Evolutionary conservation across 1,140 invertebrate genomes (phyloP).

Genomic region (Megathymus violae): DNA sequence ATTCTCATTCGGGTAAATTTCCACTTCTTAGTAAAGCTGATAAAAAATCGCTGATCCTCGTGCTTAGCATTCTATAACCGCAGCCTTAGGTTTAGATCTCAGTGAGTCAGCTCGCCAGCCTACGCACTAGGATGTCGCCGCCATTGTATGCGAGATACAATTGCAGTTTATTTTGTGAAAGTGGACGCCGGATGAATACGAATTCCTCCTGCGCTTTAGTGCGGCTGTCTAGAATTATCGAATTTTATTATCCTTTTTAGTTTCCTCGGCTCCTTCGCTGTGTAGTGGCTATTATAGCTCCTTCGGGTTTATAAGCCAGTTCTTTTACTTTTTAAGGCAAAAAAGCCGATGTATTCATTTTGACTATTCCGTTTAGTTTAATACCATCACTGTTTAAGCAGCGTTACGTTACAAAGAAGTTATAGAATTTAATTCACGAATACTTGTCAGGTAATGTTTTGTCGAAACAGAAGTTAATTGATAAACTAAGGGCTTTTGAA

Average conservation of each 20-base stretch:
- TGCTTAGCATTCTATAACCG: not conserved
- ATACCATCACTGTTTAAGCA: too few relatives aligned
- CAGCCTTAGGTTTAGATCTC: conserved; percentile 21
- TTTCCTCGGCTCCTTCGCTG: conserved; percentile 8
- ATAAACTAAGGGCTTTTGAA: too few relatives aligned
- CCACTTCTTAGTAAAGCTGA: too few relatives aligned
- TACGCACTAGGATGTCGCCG: conserved; percentile 50
- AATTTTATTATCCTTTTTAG: conserved; percentile 35
- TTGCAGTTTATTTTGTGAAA: conserved; percentile 59
- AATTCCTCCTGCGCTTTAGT: conserved; percentile 40
- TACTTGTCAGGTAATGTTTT: too few relatives aligned
- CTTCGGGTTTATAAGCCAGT: conserved; percentile 22
- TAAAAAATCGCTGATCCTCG: not conserved
- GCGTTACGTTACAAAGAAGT: too few relatives aligned
- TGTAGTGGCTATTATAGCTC: conserved; percentile 25
- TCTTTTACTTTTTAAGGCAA: conserved; percentile 24
- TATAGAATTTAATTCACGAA: too few relatives aligned
- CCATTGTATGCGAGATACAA: conserved; percentile 60
- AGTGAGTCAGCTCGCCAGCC: conserved; percentile 52
- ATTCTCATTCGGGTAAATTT: too few relatives aligned
- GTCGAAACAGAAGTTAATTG: too few relatives aligned
- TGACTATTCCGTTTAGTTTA: too few relatives aligned
- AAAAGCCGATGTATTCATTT: too few relatives aligned
- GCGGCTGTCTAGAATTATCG: conserved; percentile 31
- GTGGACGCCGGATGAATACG: conserved; percentile 48